Conservation (phyloP, 2,888 invertebrate genomes). For the Chloroclystis v-ata region DNA sequence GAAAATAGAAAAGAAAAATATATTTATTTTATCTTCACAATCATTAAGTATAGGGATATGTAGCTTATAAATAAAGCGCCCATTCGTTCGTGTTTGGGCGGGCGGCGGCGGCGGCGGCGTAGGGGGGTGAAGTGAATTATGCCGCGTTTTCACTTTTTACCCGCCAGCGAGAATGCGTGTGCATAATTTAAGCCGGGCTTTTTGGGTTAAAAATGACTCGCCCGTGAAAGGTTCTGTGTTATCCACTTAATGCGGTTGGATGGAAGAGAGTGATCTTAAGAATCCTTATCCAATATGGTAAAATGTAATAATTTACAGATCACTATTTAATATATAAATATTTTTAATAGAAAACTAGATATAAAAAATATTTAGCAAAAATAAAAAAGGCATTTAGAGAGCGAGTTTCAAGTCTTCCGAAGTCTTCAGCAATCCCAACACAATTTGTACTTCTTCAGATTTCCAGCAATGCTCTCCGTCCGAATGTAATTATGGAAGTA, state of each 20-base stretch:
- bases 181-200: slow-evolving; percentile 53
- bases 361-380: too few relatives aligned
- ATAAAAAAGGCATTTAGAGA: too few relatives aligned
- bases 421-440: too few relatives aligned
- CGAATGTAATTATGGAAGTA: neutral
- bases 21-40: too few relatives aligned
- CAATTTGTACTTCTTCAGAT: too few relatives aligned
- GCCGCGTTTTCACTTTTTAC: slow-evolving; percentile 54
- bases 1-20: too few relatives aligned
- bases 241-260: neutral
- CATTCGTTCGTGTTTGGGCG: slow-evolving; percentile 14
- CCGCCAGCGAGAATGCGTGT: slow-evolving; percentile 46
- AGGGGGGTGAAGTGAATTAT: slow-evolving; percentile 29
- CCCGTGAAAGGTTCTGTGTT: slow-evolving; percentile 7
- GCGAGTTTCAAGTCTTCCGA: too few relatives aligned
- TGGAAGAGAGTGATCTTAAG: neutral
- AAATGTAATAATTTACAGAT: too few relatives aligned
- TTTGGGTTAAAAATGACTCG: slow-evolving; percentile 43
- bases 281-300: neutral
- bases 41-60: too few relatives aligned
- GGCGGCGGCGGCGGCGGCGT: slow-evolving; percentile 6
- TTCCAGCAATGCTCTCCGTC: too few relatives aligned
- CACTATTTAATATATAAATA: too few relatives aligned
- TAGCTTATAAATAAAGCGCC: slow-evolving; percentile 1
- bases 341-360: too few relatives aligned